Conservation (phyloP, 2,888 invertebrate species). For the Volucella inanis region DNA sequence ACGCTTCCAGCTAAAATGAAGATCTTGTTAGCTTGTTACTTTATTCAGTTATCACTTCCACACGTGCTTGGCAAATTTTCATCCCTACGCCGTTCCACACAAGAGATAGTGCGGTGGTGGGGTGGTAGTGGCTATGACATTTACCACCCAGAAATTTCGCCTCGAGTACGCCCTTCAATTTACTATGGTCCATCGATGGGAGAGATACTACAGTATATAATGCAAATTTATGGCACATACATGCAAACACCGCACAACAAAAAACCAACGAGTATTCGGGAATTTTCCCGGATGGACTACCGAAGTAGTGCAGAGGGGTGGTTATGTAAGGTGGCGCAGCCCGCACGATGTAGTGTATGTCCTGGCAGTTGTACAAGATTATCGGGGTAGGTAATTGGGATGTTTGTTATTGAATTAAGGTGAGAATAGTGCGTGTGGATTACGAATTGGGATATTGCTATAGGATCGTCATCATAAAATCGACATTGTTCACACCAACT, state of each 20-base stretch:
- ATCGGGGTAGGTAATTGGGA: conserved; percentile 65
- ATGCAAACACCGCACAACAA: conserved; percentile 37
- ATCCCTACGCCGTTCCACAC: conserved; percentile 29
- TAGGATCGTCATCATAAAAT: conserved; percentile 55
- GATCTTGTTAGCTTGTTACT: conserved; percentile 35
- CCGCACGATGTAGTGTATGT: not conserved
- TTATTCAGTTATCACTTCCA: conserved; percentile 8
- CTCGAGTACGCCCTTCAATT: conserved; percentile 52
- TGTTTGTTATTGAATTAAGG: conserved; percentile 70
- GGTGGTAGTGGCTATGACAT: conserved; percentile 24
- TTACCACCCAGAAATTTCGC: conserved; percentile 31
- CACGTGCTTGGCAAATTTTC: conserved; percentile 34
- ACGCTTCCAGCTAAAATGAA: conserved; percentile 10
- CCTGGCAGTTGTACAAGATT: conserved; percentile 38
- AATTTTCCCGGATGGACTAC: conserved; percentile 39
- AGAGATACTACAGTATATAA: conserved; percentile 35
- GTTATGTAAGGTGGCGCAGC: not conserved
- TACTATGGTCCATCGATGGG: conserved; percentile 60
- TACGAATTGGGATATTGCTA: conserved; percentile 2
- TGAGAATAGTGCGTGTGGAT: conserved; percentile 16
- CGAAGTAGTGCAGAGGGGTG: conserved; percentile 18
- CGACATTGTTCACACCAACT: conserved; percentile 45
- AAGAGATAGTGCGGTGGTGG: conserved; percentile 4
- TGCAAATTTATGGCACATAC: conserved; percentile 65
- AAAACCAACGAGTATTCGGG: conserved; percentile 52